Conservation (phyloP, 2,797 vertebrate species). For the Petrocephalus sullivani region DNA sequence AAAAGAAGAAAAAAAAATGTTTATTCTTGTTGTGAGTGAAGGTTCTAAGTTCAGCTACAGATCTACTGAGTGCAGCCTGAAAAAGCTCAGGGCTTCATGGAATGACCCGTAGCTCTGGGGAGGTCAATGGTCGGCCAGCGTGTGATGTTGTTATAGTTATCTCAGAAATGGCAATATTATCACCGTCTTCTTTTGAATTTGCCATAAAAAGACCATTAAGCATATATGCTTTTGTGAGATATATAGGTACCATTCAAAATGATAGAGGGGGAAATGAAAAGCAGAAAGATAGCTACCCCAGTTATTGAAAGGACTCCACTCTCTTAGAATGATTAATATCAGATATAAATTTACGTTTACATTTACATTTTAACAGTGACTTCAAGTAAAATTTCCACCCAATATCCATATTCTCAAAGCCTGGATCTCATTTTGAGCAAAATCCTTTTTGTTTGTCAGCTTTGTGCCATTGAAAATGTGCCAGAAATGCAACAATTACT, state of each 20-base stretch:
- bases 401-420: background rate
- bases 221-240: background rate
- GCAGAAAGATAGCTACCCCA: background rate
- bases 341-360: background rate
- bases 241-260: background rate
- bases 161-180: background rate
- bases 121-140: background rate
- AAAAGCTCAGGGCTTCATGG: background rate
- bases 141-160: background rate
- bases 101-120: background rate
- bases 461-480: background rate
- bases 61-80: background rate
- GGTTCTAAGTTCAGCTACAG: background rate
- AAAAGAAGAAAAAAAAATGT: background rate
- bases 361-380: background rate
- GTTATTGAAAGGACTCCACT: background rate
- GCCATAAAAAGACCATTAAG: background rate
- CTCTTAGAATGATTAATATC: background rate
- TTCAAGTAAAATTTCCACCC: background rate
- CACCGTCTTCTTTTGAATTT: background rate
- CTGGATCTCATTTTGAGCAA: background rate
- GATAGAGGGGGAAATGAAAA: background rate
- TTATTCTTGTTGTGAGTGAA: background rate
- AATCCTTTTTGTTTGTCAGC: background rate
- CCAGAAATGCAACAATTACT: background rate